Evolutionary conservation across 2,113 vertebrate genomes (phyloP).

Genomic region (Chauna torquata): DNA sequence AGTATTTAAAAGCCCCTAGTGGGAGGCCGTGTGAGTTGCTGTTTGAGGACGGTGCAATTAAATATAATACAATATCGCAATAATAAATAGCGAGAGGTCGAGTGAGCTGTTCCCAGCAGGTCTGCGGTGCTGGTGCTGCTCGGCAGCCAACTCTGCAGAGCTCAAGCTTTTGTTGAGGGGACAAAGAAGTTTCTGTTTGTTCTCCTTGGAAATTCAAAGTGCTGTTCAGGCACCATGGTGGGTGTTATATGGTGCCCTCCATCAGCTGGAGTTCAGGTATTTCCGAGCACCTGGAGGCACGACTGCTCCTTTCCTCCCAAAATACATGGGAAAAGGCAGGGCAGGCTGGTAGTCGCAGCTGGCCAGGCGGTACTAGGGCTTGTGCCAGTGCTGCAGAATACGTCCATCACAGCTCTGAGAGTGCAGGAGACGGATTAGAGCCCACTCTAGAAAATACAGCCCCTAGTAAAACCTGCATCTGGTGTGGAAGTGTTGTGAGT

Average conservation of each 20-base stretch:
- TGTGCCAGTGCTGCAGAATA: background rate
- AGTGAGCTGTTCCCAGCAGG: conserved; percentile 4
- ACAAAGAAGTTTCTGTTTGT: background rate
- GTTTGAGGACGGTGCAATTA: background rate
- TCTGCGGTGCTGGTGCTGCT: background rate
- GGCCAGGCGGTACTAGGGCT: background rate
- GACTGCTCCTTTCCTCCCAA: background rate
- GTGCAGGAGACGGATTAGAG: background rate
- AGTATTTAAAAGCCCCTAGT: conserved; percentile 32
- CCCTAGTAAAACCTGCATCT: background rate
- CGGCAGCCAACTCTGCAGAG: background rate
- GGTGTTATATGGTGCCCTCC: background rate
- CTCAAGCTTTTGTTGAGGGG: background rate
- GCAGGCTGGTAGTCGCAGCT: background rate
- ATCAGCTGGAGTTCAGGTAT: background rate
- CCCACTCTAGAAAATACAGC: background rate
- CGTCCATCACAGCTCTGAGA: background rate
- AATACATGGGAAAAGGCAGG: background rate
- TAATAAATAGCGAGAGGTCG: conserved; percentile 9
- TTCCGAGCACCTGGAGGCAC: background rate
- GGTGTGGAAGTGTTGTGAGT: background rate
- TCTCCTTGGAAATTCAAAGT: background rate
- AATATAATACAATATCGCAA: background rate
- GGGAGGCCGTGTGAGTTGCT: background rate
- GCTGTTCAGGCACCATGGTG: background rate